Conservation (phyloP, 2,888 invertebrate species). For the Scaptomyza parva region DNA sequence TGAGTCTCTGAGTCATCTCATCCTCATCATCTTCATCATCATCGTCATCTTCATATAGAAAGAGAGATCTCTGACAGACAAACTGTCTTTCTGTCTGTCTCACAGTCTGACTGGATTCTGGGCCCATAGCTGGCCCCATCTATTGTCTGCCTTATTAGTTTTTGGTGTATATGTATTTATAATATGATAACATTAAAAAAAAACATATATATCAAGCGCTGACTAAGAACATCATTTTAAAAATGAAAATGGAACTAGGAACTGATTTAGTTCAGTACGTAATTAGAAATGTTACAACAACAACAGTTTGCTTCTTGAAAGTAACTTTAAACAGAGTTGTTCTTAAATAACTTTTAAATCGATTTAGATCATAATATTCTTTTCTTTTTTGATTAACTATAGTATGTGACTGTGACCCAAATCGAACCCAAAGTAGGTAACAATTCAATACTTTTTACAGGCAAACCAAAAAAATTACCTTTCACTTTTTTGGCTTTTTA, state of each 20-base stretch:
- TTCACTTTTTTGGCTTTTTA: constrained; percentile 38
- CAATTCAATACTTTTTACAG: background rate
- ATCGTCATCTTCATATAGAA: constrained; percentile 3
- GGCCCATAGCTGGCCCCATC: background rate
- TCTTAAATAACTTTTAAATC: too few relatives aligned
- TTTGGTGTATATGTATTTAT: too few relatives aligned
- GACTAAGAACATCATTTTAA: too few relatives aligned
- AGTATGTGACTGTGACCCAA: background rate
- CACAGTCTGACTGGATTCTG: background rate
- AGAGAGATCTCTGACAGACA: background rate
- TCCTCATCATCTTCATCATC: constrained; percentile 32
- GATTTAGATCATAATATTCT: too few relatives aligned
- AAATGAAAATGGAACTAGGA: too few relatives aligned
- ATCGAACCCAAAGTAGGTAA: background rate
- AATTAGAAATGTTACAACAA: too few relatives aligned
- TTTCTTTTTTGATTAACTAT: too few relatives aligned
- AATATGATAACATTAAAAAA: too few relatives aligned
- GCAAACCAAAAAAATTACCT: constrained; percentile 29
- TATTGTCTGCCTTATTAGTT: background rate
- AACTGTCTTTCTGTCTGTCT: background rate
- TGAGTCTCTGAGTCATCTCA: constrained; percentile 44
- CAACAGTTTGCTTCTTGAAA: too few relatives aligned
- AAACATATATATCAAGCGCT: too few relatives aligned
- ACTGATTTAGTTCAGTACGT: too few relatives aligned
- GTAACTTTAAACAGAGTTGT: too few relatives aligned